phyloP scores from a whole-genome alignment of 2,888 invertebrate genomes.

The Cosmopolites sordidus region DNA sequence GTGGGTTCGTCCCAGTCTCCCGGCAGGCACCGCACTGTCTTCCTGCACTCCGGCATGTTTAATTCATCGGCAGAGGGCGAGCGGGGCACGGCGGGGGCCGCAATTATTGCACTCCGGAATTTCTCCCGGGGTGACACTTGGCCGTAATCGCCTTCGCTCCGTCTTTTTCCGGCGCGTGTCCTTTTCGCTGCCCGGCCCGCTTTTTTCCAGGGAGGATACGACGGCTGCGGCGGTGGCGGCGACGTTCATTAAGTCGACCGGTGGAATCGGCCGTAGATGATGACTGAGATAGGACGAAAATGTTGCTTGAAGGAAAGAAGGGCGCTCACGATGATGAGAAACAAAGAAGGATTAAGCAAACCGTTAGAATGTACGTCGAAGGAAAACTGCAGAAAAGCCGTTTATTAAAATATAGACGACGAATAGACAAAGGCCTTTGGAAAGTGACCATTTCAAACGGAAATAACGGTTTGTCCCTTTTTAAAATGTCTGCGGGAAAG shows the following conservation, averaged over 20 bases:
- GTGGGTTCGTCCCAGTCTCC: no score
- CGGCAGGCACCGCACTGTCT: slow-evolving; percentile 11
- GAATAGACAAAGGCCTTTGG: no score
- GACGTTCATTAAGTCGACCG: not conserved
- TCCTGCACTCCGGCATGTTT: slow-evolving; percentile 37
- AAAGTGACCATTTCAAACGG: no score
- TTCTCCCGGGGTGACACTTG: slow-evolving; percentile 59
- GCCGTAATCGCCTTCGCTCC: slow-evolving; percentile 53
- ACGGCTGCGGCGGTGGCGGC: slow-evolving; percentile 2
- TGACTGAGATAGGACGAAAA: no score
- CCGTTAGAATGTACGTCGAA: no score
- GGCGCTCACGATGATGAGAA: no score
- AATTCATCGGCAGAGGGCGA: slow-evolving; percentile 38
- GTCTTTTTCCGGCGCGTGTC: slow-evolving; percentile 24
- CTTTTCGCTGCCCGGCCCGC: slow-evolving; percentile 16
- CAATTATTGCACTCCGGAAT: slow-evolving; percentile 52
- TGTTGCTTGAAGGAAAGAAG: no score
- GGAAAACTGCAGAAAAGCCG: no score
- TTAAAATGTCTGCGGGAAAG: no score
- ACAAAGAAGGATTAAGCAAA: no score
- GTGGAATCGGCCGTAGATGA: not conserved
- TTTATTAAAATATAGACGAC: no score
- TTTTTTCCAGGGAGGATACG: slow-evolving; percentile 13
- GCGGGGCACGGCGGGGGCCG: slow-evolving; percentile 44
- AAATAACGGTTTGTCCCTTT: no score